These are phyloP conservation scores for Fregetta grallaria DNA, from an alignment of 2,113 vertebrate species.

Conservation along the genomic window DNA sequence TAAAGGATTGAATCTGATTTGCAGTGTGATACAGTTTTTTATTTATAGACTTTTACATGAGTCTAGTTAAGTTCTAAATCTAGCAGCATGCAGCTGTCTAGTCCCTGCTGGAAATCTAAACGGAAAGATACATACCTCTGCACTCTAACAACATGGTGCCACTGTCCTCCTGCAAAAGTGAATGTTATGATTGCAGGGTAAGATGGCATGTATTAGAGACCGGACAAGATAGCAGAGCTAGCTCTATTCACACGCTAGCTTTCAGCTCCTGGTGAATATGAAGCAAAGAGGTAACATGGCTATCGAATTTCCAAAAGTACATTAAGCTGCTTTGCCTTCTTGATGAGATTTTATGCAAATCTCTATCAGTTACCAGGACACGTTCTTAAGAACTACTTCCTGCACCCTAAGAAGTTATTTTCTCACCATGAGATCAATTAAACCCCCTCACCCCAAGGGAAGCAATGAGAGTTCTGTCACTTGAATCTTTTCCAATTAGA, in stretches of 20 bases:
- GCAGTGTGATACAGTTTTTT: neutral
- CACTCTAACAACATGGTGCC: neutral
- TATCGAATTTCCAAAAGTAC: neutral
- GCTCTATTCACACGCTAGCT: neutral
- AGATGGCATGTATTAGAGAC: neutral
- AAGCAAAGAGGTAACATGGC: neutral
- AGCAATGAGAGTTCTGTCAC: neutral
- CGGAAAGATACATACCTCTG: neutral
- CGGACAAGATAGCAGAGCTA: neutral
- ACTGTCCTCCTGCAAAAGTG: neutral
- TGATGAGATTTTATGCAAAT: neutral
- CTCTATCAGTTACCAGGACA: neutral
- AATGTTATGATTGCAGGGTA: neutral
- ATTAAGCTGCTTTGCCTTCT: neutral
- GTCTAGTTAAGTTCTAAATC: neutral
- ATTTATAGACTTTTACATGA: neutral
- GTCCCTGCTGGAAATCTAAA: neutral
- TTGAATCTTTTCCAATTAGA: neutral
- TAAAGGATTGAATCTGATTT: neutral
- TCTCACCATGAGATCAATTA: neutral
- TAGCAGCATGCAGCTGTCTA: neutral
- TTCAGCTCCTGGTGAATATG: neutral
- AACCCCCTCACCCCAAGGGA: neutral
- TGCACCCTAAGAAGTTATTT: neutral
- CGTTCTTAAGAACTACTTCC: neutral